Conservation (phyloP, 2,888 invertebrate species). For the Aleiodes alternator region DNA sequence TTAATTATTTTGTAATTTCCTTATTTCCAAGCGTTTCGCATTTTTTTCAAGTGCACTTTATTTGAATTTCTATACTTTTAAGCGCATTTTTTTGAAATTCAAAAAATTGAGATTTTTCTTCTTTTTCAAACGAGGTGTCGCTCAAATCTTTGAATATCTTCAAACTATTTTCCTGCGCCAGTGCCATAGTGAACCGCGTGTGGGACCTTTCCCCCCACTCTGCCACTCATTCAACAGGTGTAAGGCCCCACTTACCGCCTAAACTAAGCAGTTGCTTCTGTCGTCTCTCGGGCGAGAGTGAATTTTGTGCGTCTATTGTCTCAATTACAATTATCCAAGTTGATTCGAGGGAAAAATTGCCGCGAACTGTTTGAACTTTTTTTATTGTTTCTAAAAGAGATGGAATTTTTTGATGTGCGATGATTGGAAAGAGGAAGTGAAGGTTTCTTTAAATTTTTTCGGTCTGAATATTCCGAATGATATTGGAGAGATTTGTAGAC, state of each 20-base stretch:
- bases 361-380: background rate
- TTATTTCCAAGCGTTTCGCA: too few relatives aligned
- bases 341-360: background rate
- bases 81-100: too few relatives aligned
- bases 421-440: background rate
- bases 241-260: background rate
- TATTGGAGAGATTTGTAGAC: background rate
- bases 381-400: too few relatives aligned
- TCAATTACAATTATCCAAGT: background rate
- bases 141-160: background rate
- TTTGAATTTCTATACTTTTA: too few relatives aligned
- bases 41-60: too few relatives aligned
- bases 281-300: conserved; percentile 9
- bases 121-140: too few relatives aligned
- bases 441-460: background rate
- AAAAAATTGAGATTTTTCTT: too few relatives aligned
- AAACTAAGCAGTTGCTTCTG: conserved; percentile 6
- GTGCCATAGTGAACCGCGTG: conserved; percentile 9
- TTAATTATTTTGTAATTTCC: too few relatives aligned
- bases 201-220: conserved; percentile 20
- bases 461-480: background rate
- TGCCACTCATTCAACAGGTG: conserved; percentile 10
- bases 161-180: background rate
- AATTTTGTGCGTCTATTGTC: background rate
- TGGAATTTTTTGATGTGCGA: too few relatives aligned